These are phyloP conservation scores for Dicrostonyx torquatus DNA, from an alignment of 2,797 vertebrate genomes.

Conservation along the genomic window DNA sequence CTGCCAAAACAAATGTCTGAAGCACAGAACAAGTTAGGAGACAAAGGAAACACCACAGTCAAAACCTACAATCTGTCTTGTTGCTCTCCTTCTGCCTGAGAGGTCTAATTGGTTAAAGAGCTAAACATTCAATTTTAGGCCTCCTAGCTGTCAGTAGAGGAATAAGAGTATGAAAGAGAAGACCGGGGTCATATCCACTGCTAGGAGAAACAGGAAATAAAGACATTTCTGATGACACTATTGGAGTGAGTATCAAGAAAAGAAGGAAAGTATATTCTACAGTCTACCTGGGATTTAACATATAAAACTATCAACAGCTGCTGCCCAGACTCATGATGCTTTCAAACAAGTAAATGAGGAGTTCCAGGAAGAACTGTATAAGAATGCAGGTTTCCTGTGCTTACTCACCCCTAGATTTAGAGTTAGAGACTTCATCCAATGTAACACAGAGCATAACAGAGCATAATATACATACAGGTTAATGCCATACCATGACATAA, in stretches of 20 bases:
- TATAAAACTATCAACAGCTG: background rate
- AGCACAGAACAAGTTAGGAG: background rate
- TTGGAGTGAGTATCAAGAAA: background rate
- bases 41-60: background rate
- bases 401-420: background rate
- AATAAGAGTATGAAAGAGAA: background rate
- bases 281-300: background rate
- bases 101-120: background rate
- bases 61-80: background rate
- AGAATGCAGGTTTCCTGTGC: background rate
- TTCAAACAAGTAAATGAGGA: background rate
- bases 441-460: background rate
- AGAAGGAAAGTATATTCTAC: background rate
- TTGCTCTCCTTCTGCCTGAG: background rate
- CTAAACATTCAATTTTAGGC: background rate
- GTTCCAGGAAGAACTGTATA: background rate
- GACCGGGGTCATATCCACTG: background rate
- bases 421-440: background rate
- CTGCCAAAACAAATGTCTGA: conserved; percentile 6
- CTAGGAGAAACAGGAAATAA: background rate
- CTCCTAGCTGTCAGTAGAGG: background rate
- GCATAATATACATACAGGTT: background rate
- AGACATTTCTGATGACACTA: background rate
- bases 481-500: no score
- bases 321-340: background rate